Base-by-base conservation (phyloP, 2,888 invertebrate genomes). In the Aspidiotus rigidus region DNA sequence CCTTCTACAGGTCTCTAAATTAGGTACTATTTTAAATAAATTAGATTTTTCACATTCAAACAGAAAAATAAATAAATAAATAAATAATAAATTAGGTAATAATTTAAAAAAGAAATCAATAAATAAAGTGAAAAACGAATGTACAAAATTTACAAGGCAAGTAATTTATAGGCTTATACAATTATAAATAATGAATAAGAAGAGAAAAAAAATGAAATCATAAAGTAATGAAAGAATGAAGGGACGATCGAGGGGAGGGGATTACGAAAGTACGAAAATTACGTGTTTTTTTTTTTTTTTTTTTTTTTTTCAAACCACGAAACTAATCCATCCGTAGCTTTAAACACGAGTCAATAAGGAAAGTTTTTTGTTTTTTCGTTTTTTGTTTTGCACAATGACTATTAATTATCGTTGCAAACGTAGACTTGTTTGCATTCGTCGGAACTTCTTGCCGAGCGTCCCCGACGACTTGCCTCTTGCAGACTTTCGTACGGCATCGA, bases 391-490 rank as follows among this genome's bases (percentile, higher is more conserved):
- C 16, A 39, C 16, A 15, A 56, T 16, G 17, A 15, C n/a, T 13
- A 53, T 11, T 53, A 13, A 53, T 16, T 55, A 82, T 92, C 91
- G 79, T 93, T 93, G 79, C 93, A 94, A 79, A 90, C 86, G 80
- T 89, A 93, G 74, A 89, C 82, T 76, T 89, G 86, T 77, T 87
- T 86, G 77, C 94, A 94, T 78, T 93, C 89, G 74, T 90, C 86
- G 62, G 91, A 92, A 54, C 86, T 87, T 77, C 93, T 85, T 11
- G n/a, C 49, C 10, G 11, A 13, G 11, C 49, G 10, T 71, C 93
- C 93, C 73, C 88, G 83, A 77, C 92, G 84, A 28, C 91, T 90
- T 7, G 93, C 93, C 75, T 93, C 91, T 77, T 89, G 90, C 75
- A 89, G 84, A 62, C 86, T 82, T 73, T 91, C 88, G 80, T 92